Base-by-base conservation (phyloP, 2,797 vertebrate genomes). In the Pristis pectinata region DNA sequence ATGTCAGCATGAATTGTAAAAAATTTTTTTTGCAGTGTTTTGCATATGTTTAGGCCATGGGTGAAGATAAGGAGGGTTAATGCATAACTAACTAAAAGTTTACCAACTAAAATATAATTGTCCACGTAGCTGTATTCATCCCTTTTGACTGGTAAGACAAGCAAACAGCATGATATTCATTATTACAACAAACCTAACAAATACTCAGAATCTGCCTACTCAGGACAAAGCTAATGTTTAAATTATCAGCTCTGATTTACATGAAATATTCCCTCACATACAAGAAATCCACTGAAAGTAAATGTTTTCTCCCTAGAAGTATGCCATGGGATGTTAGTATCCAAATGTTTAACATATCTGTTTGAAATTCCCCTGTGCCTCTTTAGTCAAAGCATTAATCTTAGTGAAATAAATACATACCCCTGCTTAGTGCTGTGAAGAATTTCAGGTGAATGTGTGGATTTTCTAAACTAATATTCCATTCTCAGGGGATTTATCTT, bases 1-100 rank as follows among this genome's bases (percentile, higher is more conserved):
- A 74, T 72, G 44, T 76, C 92, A 94, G 67, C 70, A 76, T 53
- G 41, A 94, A 94, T 74, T 94, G 41, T 92, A 53, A 9, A 93
- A 44, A 64, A 67, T 37, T 59, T 37, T 72, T 93, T 72, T 93
- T 72, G 64, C 70, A 94, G 34, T 94, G 70, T 74, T 94, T 94
- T 94, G 41, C 44, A 74, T 64, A 72, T 94, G 92, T 74, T 94
- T 49, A 44, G 91, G 44, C 92, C 70, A 53, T 94, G 44, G 70
- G 70, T 94, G 92, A 44, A 13, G 92, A 76, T 74, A 94, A 92
- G 70, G 72, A 74, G 70, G 70, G 70, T 94, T 70, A 56, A 24
- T 19, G 15, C 44, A 94, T 7, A 53, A 76, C 44, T 74, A 70
- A 7, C 30, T 10, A 79, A 0, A 79, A 9, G 41, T 41, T 82